Percentiles rank a stretch among this genome's conserved stretches.
phyloP scores from a whole-genome alignment of 2,888 invertebrate genomes.

The Noctua janthina region DNA sequence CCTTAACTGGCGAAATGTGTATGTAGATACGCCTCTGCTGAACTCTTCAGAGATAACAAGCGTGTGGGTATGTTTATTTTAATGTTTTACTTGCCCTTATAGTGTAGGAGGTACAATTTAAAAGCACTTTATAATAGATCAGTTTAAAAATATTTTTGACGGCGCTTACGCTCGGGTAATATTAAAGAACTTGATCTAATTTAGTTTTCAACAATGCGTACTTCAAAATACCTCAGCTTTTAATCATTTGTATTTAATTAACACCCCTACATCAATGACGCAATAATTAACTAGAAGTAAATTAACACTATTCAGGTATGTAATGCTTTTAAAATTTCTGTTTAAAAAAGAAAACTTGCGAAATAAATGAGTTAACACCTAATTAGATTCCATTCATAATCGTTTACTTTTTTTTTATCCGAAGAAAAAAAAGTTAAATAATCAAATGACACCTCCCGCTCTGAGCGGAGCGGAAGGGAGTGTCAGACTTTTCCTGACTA shows the following conservation, averaged over 20 bases:
- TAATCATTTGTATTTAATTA: constrained; percentile 36
- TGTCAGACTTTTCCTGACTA: too few species aligned
- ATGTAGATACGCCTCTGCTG: background rate
- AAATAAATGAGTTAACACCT: too few species aligned
- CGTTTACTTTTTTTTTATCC: too few species aligned
- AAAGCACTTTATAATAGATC: background rate
- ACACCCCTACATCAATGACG: background rate
- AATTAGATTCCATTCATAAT: too few species aligned
- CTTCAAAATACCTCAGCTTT: constrained; percentile 8
- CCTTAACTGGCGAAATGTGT: too few species aligned
- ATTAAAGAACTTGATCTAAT: constrained; percentile 6
- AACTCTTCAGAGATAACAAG: background rate
- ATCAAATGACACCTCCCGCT: too few species aligned
- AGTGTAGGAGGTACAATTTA: background rate
- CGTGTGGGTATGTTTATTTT: background rate
- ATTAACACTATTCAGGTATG: background rate
- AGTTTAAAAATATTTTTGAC: constrained; percentile 1
- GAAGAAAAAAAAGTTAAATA: too few species aligned
- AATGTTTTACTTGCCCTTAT: background rate
- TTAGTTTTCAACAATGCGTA: background rate
- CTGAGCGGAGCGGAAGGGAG: too few species aligned
- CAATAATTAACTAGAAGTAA: constrained; percentile 16
- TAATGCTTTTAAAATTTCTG: background rate
- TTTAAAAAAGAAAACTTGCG: background rate
- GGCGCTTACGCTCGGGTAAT: background rate